Percentiles rank a stretch among this genome's conserved stretches.
Evolutionary conservation across 1,140 invertebrate species (phyloP).

Genomic region (Papilio machaon): DNA sequence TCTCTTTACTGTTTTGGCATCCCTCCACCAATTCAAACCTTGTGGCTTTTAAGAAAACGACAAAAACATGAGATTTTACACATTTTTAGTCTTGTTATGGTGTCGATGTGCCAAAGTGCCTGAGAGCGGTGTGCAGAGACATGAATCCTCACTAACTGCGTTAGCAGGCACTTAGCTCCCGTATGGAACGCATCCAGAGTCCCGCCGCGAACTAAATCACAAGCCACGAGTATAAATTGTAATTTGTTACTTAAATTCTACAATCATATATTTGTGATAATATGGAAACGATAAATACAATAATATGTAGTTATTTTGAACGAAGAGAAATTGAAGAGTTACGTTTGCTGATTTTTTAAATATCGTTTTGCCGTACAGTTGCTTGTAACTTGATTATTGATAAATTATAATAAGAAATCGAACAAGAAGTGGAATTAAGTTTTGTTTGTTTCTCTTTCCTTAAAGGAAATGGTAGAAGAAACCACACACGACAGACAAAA

Average conservation of each 20-base stretch:
- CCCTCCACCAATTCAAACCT: neutral
- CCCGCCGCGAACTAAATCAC: neutral
- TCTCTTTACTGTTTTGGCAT: slow-evolving; percentile 7
- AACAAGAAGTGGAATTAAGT: too few relatives aligned
- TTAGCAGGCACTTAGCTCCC: slow-evolving; percentile 19
- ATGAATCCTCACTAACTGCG: slow-evolving; percentile 10
- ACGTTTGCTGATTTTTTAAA: too few relatives aligned
- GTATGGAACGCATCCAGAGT: slow-evolving; percentile 20
- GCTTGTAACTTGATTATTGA: too few relatives aligned
- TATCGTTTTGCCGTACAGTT: too few relatives aligned
- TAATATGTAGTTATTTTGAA: neutral
- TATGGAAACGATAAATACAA: neutral
- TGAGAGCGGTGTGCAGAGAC: neutral
- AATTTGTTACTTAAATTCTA: slow-evolving; percentile 11
- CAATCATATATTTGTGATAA: neutral
- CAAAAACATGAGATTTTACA: neutral
- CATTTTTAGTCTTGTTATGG: neutral
- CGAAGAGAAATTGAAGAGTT: neutral
- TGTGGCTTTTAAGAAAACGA: slow-evolving; percentile 30
- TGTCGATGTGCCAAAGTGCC: slow-evolving; percentile 22
- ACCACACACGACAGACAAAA: neutral
- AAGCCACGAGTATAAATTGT: neutral
- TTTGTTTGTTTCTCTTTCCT: neutral
- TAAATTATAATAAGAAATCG: too few relatives aligned
- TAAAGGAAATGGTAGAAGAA: neutral